Evolutionary conservation across 2,113 vertebrate genomes (phyloP), one percentile per base, ranked within the genome.

Genomic region (Macaca fascicularis): DNA sequence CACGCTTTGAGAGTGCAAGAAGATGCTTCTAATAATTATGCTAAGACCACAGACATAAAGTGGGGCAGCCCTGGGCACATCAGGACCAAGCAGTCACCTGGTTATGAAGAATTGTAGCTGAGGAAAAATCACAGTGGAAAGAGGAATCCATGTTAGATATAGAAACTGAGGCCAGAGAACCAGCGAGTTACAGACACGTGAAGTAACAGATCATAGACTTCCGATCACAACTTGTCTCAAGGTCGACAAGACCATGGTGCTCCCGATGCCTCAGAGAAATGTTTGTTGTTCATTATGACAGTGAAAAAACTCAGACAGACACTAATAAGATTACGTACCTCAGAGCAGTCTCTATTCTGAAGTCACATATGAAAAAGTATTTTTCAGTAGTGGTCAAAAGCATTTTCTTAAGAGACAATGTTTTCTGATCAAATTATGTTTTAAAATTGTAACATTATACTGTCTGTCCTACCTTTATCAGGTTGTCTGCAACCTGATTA

Each of bases 391-490:
- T 67, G 72, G 57, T 90, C 20, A 20, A 82, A 97, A 96, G 80
- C 81, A 91, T 95, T 95, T 97, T 97, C 95, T 96, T 96, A 80
- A 81, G 59, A 70, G 12, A 79, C 85, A 82, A 87, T 93, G 50
- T 97, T 97, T 97, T 96, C 93, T 95, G 82, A 94, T 94, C 81
- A 95, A 97, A 93, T 88, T 67, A 27, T 92, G 45, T 95, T 96
- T 97, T 89, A 89, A 95, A 94, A 96, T 96, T 82, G 35, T 94
- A 93, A 50, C 84, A 79, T 96, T 94, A 76, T 83, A 70, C 48
- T 84, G 27, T 57, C 90, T 92, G 92, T 92, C 48, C 45, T 97
- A 94, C 88, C 81, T 95, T 96, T 96, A 76, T 92, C 67, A 89
- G 78, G 30, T 38, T 86, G 38, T 95, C 92, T 97, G 82, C 50